Conservation (phyloP, 2,888 invertebrate species). For the Pyralis farinalis region DNA sequence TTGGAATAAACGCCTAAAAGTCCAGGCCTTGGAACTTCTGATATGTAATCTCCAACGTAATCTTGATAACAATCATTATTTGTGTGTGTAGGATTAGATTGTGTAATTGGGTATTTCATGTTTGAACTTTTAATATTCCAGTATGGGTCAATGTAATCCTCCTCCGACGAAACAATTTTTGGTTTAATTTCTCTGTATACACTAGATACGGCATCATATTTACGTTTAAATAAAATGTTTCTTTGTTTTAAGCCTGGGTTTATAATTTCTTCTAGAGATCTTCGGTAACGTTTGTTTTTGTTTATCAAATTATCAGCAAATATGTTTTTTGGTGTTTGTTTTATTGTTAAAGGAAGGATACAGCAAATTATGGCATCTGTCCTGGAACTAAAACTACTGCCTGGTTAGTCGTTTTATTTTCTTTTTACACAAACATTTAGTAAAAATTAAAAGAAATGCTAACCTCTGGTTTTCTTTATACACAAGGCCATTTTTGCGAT, state of each 20-base stretch:
- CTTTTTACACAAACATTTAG: background rate
- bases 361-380: slow-evolving; percentile 39
- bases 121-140: slow-evolving; percentile 62
- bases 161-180: slow-evolving; percentile 39
- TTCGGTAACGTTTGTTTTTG: slow-evolving; percentile 30
- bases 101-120: slow-evolving; percentile 27
- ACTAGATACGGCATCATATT: slow-evolving; percentile 23
- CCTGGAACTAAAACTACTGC: slow-evolving; percentile 22
- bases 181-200: slow-evolving; percentile 23
- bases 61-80: slow-evolving; percentile 36
- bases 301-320: slow-evolving; percentile 27
- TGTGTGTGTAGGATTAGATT: slow-evolving; percentile 17
- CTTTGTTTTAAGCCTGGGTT: slow-evolving; percentile 46
- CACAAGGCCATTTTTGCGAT: slow-evolving; percentile 38
- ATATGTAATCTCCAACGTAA: slow-evolving; percentile 49
- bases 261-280: slow-evolving; percentile 30
- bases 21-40: slow-evolving; percentile 62
- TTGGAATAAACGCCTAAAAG: slow-evolving; percentile 64
- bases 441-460: slow-evolving; percentile 11
- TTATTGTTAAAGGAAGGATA: slow-evolving; percentile 36
- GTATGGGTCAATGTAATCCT: slow-evolving; percentile 60
- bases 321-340: slow-evolving; percentile 23
- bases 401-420: too few species aligned
- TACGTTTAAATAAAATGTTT: slow-evolving; percentile 43
- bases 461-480: slow-evolving; percentile 32